Conservation (phyloP, 30 jellyfish, hydroid and myxozoan species). For the Hydractinia symbiolongicarpus region DNA sequence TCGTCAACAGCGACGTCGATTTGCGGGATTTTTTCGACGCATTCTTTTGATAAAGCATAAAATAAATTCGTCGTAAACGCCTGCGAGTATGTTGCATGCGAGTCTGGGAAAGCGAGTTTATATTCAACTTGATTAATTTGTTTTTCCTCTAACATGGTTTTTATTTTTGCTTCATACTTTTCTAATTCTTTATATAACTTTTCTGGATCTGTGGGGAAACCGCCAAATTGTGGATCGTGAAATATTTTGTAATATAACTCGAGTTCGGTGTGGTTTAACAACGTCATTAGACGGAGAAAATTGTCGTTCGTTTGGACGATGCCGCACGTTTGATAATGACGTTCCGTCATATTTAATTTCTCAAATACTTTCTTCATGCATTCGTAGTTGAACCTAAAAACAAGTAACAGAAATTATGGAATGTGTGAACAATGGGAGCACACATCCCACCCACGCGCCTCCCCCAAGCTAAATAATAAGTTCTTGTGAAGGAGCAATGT, state of each 20-base stretch:
- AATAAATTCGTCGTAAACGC: constrained; percentile 5
- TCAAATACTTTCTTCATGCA: too few species aligned
- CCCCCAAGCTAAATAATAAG: too few species aligned
- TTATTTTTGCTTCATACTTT: not conserved
- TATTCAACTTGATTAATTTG: constrained; percentile 9
- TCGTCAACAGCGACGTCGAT: not conserved
- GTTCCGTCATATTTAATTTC: not conserved
- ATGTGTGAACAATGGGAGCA: too few species aligned
- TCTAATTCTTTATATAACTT: constrained; percentile 20
- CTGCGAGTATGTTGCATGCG: constrained; percentile 24
- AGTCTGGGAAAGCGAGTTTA: constrained; percentile 9
- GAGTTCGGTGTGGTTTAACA: not conserved
- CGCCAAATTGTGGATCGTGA: constrained; percentile 21
- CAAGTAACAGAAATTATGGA: too few species aligned
- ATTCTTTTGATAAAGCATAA: constrained; percentile 10
- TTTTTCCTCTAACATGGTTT: not conserved
- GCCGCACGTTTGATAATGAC: constrained; percentile 10
- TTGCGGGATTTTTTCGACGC: not conserved
- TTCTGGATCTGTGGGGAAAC: constrained; percentile 21
- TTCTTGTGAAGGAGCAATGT: too few species aligned
- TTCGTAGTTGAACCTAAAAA: too few species aligned
- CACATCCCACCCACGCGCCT: too few species aligned
- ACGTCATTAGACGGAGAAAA: constrained; percentile 29
- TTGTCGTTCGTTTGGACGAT: constrained; percentile 33
- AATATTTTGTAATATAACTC: constrained; percentile 28